Evolutionary conservation across 1,140 invertebrate species (phyloP), one percentile per base, ranked within the genome.

Genomic region (Eupristina koningsbergeri): DNA sequence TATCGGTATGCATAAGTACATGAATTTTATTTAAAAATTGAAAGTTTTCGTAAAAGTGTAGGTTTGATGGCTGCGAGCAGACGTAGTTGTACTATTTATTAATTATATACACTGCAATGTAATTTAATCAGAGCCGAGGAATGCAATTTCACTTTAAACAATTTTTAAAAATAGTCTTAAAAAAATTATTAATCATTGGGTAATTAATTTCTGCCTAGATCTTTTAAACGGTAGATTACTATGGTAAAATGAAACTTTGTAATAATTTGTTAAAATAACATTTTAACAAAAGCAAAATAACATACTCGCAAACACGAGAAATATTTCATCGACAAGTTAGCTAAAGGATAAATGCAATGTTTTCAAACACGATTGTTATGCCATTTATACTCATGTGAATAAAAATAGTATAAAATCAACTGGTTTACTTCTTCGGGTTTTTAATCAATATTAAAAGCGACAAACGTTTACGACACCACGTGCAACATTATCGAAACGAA

Each of bases 381-480:
- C 47, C 61, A 47, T 15, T 45, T 67, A 31, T n/a, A 47, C 36
- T 29, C 31, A 64, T 79, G 26, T n/a, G n/a, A 39, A 61, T 41
- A 81, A 71, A 81, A 73, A 61, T 61, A 31, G 67, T 17, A 61
- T n/a, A 63, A 81, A 81, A 61, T 39, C n/a, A n/a, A 34, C 80
- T 81, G 69, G 74, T 81, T 81, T 74, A 81, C 80, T 74, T 81
- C 26, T 74, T 63, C 26, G 80, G 41, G 6, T 13, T 22, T 26
- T 80, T 71, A 81, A 81, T 81, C 80, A 81, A 53, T 74, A 36
- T 47, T 34, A 50, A n/a, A 39, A 61, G 71, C 53, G 50, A 63
- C 69, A 81, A 69, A 81, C 50, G 71, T 81, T 81, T 81, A 81
- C 69, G 80, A 81, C 53, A 74, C 50, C 7, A 15, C 22, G 34